These are phyloP conservation scores for Orthosia gracilis DNA, from an alignment of 2,888 invertebrate genomes.

Conservation along the genomic window DNA sequence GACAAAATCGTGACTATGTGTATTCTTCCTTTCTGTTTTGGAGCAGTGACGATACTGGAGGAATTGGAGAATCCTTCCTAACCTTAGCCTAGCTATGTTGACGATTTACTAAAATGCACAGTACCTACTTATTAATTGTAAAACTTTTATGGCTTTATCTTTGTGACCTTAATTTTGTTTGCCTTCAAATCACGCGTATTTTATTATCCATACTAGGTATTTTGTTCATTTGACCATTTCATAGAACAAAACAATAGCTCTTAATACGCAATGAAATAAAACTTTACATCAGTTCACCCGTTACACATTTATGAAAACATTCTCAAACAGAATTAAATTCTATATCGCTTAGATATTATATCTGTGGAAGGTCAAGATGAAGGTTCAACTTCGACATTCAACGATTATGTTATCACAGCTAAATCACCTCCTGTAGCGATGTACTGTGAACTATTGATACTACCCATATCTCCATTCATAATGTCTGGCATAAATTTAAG, in stretches of 20 bases:
- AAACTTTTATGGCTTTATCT: too few species aligned
- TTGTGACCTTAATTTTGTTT: neutral
- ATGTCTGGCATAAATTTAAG: neutral
- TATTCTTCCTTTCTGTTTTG: too few species aligned
- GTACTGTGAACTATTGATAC: neutral
- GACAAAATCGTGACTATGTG: neutral
- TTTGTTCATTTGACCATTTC: neutral
- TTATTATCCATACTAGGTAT: too few species aligned
- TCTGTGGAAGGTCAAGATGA: conserved; percentile 44
- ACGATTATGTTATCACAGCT: conserved; percentile 42
- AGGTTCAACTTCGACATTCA: conserved; percentile 19
- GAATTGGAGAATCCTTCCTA: too few species aligned
- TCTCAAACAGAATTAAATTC: neutral
- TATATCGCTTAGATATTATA: conserved; percentile 7
- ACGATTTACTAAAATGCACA: neutral
- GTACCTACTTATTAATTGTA: too few species aligned
- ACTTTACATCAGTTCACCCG: neutral
- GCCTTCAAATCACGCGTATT: too few species aligned
- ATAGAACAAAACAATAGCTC: neutral
- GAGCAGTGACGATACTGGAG: too few species aligned
- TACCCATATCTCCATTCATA: neutral
- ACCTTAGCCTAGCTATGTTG: neutral
- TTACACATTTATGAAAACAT: neutral
- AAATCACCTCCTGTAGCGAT: conserved; percentile 28
- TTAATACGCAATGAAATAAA: neutral